Evolutionary conservation across 92 coral and sea anemone species (phyloP), one percentile per base, ranked within the genome.

Genomic region (Virgularia gustaviana): DNA sequence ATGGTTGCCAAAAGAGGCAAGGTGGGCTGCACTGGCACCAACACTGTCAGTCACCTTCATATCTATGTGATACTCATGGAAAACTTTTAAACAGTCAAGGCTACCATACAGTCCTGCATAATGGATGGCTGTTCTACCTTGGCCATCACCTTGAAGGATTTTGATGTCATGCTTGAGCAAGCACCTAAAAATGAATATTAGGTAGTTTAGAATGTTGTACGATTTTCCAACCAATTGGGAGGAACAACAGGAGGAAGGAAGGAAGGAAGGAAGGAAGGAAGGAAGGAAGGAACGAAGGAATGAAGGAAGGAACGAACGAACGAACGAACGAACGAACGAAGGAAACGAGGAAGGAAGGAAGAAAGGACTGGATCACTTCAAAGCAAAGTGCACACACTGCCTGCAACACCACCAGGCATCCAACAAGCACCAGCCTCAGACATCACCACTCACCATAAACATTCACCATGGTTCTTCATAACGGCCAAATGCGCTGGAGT

Each of bases 401-500:
- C n/a, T n/a, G n/a, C n/a, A n/a, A n/a, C n/a, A n/a, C n/a, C n/a
- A n/a, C n/a, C n/a, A n/a, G n/a, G n/a, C n/a, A n/a, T n/a, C n/a
- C n/a, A n/a, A n/a, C n/a, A n/a, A n/a, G n/a, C n/a, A n/a, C n/a
- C n/a, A n/a, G n/a, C n/a, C n/a, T n/a, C n/a, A 34, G 1, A 42
- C 0, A 29, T 3, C 55, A 12, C 33, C 22, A 43, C 51, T 33
- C 71, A 90, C 97, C 95, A 84, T 25, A 94, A 47, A 44, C 84
- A 71, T 24, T 63, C 79, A 25, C 90, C 81, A 44, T 94, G 90
- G 71, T 89, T 85, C 76, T 86, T 84, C 68, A 79, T 49, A 4
- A 89, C 96, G 60, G 99, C 96, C 61, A 94, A 60, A 47, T 94
- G 99, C 41, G 94, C 96, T 12, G 96, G 95, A 32, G 89, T 81